Evolutionary conservation across 2,797 vertebrate species (phyloP), one percentile per base, ranked within the genome.

Genomic region (Myotis findleyi): DNA sequence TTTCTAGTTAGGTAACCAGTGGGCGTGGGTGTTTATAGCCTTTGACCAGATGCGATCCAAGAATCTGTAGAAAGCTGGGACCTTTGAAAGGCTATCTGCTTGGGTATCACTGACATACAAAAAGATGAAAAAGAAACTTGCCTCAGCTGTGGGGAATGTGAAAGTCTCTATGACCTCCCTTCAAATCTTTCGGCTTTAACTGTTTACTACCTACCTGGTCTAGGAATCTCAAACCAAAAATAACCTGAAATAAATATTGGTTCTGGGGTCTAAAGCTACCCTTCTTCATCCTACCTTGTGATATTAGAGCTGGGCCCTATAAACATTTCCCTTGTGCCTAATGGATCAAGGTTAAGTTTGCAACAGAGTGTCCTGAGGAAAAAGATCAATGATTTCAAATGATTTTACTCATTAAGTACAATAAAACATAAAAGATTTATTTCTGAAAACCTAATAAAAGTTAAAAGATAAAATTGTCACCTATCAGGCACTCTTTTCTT

Each of bases 161-260:
- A 83, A 79, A 11, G 8, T 72, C n/a, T 73, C 49, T 68, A 72
- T 49, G 10, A 80, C 41, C 44, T 75, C 55, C 18, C 13, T 27
- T 75, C 64, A 51, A 89, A 59, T 44, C 23, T 93, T 73, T 30
- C 7, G 14, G 36, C 53, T 95, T 91, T 95, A 62, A 95, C 79
- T 75, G n/a, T 77, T 71, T 51, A 64, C n/a, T 33, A 85, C 23
- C 41, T n/a, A 77, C 25, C 25, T 47, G 36, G n/a, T 44, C 20
- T 51, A 95, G 38, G 64, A 94, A 89, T 68, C 59, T 14, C 47
- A 93, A 94, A 9, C 10, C 23, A 41, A 25, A 59, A 27, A 38
- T 7, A 41, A 91, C 68, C 7, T 59, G 16, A 89, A 95, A 88
- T 79, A 80, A 89, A 51, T 57, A 81, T 12, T 47, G 53, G 53